Evolutionary conservation across 2,888 invertebrate genomes (phyloP).

Genomic region (Sphaerophoria rueppellii): DNA sequence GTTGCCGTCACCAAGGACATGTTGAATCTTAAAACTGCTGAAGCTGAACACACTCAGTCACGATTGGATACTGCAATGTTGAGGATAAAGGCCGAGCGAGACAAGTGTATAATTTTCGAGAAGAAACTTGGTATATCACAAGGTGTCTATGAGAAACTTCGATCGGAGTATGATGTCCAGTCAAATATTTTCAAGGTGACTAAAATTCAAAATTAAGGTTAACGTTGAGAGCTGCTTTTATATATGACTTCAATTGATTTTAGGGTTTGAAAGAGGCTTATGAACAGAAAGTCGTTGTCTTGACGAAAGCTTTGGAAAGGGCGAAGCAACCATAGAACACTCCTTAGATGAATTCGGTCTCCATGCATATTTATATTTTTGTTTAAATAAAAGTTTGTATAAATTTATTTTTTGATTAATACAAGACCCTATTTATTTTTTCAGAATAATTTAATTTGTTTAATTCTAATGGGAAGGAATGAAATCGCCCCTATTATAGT

Average conservation of each 20-base stretch:
- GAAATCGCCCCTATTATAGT: too few species aligned
- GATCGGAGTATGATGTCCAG: constrained; percentile 90
- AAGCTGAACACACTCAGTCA: constrained; percentile 89
- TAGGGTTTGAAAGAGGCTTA: constrained; percentile 87
- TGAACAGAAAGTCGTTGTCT: constrained; percentile 85
- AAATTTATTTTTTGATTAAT: constrained; percentile 18
- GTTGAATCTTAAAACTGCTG: constrained; percentile 89
- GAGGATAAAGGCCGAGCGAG: constrained; percentile 88
- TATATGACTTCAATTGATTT: not conserved
- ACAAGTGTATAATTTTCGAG: constrained; percentile 87
- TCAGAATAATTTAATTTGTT: not conserved
- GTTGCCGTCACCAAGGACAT: constrained; percentile 91
- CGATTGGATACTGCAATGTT: constrained; percentile 88
- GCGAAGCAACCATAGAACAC: constrained; percentile 60
- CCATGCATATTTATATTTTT: not conserved
- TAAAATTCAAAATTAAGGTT: not conserved
- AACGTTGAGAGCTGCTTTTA: too few species aligned
- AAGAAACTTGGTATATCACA: constrained; percentile 88
- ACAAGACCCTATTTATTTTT: not conserved
- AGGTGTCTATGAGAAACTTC: constrained; percentile 88
- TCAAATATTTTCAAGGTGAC: constrained; percentile 87
- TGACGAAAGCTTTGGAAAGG: constrained; percentile 76
- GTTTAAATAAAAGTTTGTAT: constrained; percentile 11
- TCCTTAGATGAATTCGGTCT: constrained; percentile 4
- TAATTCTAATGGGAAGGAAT: too few species aligned